Evolutionary conservation across 92 coral and sea anemone genomes (phyloP), one percentile per base, ranked within the genome.

Genomic region (Epizoanthus scotinus): DNA sequence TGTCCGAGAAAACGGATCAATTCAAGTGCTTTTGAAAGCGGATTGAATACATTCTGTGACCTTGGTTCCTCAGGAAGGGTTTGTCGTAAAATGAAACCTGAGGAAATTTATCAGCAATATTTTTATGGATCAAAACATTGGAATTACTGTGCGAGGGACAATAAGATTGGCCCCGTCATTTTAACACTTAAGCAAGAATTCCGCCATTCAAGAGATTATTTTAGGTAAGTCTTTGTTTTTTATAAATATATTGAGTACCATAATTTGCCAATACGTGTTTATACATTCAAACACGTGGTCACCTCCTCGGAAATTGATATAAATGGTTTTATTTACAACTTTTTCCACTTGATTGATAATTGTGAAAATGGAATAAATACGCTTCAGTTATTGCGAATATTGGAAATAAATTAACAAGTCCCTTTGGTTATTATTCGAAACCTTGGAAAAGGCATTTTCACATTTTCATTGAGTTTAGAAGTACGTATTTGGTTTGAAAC

Each of bases 121-220:
- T 96, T 96, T 67, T 94, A 96, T 72, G 99, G 99, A 27, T 85
- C 93, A 21, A 93, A 91, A 82, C 99, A 96, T 67, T 96, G 99
- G 98, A 96, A 89, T 63, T 96, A 85, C 67, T 94, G 78, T 64
- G 89, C 80, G 24, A 87, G 79, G 47, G 99, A 96, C 66, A 90
- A 78, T 0, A 87, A 94, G 34, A 83, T 96, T 47, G 99, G 98
- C 2, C 91, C 90, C 0, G 87, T 96, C 12, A 79, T 96, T 13
- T 55, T 96, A 78, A 91, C 94, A 34, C 49, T 96, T 10, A 96
- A 94, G 79, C 92, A 88, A 59, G 99, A 93, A 88, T 85, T 77
- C 67, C 94, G 91, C 0, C 94, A 87, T 66, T 89, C 98, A n/a
- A 89, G 79, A 66, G 93, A 89, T 50, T 89, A 77, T 66, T 84